Evolutionary conservation across 2,797 vertebrate genomes (phyloP).

Genomic region (Merluccius polli): DNA sequence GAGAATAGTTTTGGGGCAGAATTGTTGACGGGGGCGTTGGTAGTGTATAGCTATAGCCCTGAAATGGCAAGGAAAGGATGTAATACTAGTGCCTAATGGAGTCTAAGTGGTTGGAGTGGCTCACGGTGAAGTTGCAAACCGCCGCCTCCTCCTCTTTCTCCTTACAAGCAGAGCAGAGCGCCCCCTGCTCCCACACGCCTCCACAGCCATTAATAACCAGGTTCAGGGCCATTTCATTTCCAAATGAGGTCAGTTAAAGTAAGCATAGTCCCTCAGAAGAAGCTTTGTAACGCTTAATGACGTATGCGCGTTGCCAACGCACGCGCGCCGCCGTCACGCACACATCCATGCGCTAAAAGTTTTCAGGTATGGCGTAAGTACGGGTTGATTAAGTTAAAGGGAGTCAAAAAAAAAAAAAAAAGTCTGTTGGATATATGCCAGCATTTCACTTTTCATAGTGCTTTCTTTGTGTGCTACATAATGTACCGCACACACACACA

Average conservation of each 20-base stretch:
- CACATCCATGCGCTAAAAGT: not conserved
- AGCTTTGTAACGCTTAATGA: not conserved
- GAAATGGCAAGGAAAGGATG: not conserved
- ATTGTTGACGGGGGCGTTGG: no score
- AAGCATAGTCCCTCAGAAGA: constrained; percentile 14
- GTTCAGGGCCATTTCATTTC: constrained; percentile 14
- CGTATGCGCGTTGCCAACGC: not conserved
- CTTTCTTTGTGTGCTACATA: not conserved
- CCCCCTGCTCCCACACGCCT: not conserved
- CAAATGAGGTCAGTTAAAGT: constrained; percentile 45
- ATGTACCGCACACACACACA: not conserved
- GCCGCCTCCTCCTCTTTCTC: not conserved
- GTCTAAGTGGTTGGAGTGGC: not conserved
- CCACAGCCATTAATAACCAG: constrained; percentile 25
- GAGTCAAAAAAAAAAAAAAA: no score
- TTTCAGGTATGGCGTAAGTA: not conserved
- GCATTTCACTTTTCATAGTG: not conserved
- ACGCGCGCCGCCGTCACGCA: not conserved
- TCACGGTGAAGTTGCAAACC: not conserved
- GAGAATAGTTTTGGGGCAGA: not conserved
- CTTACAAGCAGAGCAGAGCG: not conserved
- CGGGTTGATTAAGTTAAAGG: no score
- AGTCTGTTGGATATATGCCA: no score
- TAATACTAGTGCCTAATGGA: not conserved
- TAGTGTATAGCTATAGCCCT: not conserved